Conservation (phyloP, 2,888 invertebrate species). For the Poecilus cupreus region DNA sequence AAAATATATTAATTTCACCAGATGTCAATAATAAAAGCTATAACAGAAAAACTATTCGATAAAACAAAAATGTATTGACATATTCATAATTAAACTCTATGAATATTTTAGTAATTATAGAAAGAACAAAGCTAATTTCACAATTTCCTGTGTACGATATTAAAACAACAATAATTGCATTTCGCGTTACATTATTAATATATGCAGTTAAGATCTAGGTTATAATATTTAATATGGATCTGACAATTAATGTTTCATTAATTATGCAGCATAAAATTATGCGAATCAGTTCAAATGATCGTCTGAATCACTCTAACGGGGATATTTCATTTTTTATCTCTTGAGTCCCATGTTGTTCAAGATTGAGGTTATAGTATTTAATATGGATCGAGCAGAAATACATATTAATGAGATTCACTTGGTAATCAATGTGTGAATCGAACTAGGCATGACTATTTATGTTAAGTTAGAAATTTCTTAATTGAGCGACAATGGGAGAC, state of each 20-base stretch:
- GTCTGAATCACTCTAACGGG: neutral
- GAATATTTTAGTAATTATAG: neutral
- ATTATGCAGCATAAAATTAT: constrained; percentile 23
- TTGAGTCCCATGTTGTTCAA: neutral
- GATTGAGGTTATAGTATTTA: constrained; percentile 10
- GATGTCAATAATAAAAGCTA: neutral
- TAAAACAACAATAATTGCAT: constrained; percentile 8
- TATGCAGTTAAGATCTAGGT: constrained; percentile 18
- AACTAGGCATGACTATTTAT: neutral
- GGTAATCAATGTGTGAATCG: constrained; percentile 33
- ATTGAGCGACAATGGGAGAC: too few relatives aligned
- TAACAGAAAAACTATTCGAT: neutral
- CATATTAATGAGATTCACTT: constrained; percentile 13
- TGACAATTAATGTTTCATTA: constrained; percentile 29
- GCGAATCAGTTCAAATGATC: constrained; percentile 11
- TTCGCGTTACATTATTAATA: neutral
- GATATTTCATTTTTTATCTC: constrained; percentile 1
- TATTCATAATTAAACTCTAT: too few relatives aligned
- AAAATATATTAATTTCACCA: neutral
- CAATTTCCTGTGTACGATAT: constrained; percentile 8
- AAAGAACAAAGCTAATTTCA: neutral
- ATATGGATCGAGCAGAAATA: constrained; percentile 15
- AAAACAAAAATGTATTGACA: too few relatives aligned
- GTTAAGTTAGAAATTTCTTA: constrained; percentile 24
- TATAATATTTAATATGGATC: constrained; percentile 35